Base-by-base conservation (phyloP, 1,140 invertebrate species). In the Ceratitis capitata region DNA sequence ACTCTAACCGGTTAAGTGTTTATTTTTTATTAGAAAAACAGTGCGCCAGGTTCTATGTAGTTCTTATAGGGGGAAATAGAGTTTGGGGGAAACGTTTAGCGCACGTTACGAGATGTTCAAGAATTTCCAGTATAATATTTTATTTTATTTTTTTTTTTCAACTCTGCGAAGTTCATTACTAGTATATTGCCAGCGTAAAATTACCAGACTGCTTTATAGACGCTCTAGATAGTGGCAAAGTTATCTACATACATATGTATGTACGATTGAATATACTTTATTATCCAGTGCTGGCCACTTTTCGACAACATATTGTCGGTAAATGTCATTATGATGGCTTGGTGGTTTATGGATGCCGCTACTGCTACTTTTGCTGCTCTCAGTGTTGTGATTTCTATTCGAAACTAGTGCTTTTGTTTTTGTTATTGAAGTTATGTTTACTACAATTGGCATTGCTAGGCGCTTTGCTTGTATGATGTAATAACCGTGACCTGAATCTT, bases 401-500 rank as follows among this genome's bases (percentile, higher is more conserved):
- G 23, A 78, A 12, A 42, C 1, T 47, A n/a, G 5, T 2, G 69
- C 14, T 39, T 35, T 78, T 78, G 10, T 78, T 74, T 7, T 74
- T 45, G 14, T 42, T 78, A 23, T 35, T 64, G n/a, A n/a, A n/a
- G 26, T 64, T 29, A 12, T 12, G 4, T 29, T 64, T 12, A 39
- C n/a, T 26, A 23, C 5, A 39, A 49, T 53, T 56, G 82, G 82
- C 53, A 83, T 83, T 83, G 47, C 23, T 83, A 29, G 47, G 29
- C 12, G 82, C 53, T 56, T 9, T 82, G 19, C 42, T 7, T 47
- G n/a, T 56, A 69, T 85, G 56, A 85, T 74, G 84, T 85, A 85
- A 85, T 82, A 86, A 85, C 86, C 84, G 53, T 86, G 86, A 86
- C 86, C 86, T 56, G 74, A 85, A 86, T 86, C 84, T 86, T 61